Conservation (phyloP, 2,797 vertebrate genomes). For the Catostomus latipinnis region DNA sequence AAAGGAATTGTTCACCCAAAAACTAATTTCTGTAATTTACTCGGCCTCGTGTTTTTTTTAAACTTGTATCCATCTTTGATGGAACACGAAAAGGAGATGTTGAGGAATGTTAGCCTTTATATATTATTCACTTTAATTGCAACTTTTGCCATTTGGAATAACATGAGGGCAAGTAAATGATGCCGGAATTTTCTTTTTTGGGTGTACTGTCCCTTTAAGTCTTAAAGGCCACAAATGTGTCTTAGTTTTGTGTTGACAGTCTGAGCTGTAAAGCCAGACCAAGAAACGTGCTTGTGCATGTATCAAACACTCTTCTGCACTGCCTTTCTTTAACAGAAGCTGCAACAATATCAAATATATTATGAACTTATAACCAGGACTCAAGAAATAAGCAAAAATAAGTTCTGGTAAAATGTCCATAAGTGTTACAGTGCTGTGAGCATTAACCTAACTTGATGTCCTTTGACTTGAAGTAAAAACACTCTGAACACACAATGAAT, state of each 20-base stretch:
- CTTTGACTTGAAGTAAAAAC: constrained; percentile 17
- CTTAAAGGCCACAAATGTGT: constrained; percentile 6
- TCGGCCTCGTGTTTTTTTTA: too few relatives aligned
- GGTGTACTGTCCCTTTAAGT: too few relatives aligned
- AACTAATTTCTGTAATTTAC: too few relatives aligned
- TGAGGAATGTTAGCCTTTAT: too few relatives aligned
- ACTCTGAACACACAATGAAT: constrained; percentile 22
- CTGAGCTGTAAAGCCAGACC: too few relatives aligned
- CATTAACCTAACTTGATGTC: constrained; percentile 19
- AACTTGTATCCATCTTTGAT: too few relatives aligned
- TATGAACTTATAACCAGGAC: neutral
- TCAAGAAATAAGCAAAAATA: neutral
- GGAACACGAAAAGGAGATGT: too few relatives aligned
- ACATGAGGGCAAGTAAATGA: too few relatives aligned
- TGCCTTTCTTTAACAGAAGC: constrained; percentile 20
- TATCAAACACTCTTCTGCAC: constrained; percentile 24
- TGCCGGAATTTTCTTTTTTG: too few relatives aligned
- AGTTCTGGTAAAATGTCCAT: neutral
- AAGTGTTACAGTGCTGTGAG: neutral
- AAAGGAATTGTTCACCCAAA: too few relatives aligned
- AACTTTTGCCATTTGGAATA: too few relatives aligned
- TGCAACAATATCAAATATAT: neutral
- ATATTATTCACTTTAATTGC: too few relatives aligned
- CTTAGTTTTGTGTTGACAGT: neutral
- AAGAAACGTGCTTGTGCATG: neutral